Conservation (phyloP, 2,888 invertebrate genomes). For the Meandrusa payeni region DNA sequence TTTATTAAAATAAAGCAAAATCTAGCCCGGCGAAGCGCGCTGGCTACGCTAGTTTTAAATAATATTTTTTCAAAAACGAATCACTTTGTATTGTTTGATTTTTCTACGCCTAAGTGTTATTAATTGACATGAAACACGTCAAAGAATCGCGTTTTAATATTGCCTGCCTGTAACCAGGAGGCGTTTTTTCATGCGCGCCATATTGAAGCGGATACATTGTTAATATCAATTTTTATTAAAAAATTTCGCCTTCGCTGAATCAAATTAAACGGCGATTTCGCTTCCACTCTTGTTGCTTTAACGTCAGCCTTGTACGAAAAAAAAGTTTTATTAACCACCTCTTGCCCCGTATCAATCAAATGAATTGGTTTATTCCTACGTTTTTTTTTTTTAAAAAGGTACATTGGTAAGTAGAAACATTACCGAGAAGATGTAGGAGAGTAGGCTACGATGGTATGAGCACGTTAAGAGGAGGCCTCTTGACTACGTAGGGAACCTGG, state of each 20-base stretch:
- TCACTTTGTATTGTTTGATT: too few relatives aligned
- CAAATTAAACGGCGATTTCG: conserved; percentile 48
- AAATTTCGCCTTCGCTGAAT: conserved; percentile 34
- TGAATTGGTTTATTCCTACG: conserved; percentile 55
- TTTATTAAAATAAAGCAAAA: too few relatives aligned
- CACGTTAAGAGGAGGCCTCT: too few relatives aligned
- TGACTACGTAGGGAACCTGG: too few relatives aligned
- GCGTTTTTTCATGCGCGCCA: conserved; percentile 23
- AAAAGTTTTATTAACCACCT: conserved; percentile 49
- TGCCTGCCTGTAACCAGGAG: conserved; percentile 16
- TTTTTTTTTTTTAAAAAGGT: too few relatives aligned
- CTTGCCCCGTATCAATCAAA: conserved; percentile 53
- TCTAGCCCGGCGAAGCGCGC: too few relatives aligned
- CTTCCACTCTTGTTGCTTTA: conserved; percentile 43
- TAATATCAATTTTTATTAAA: conserved; percentile 47
- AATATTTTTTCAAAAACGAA: too few relatives aligned
- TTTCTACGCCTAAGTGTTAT: too few relatives aligned
- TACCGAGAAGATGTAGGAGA: too few relatives aligned
- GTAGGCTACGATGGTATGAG: too few relatives aligned
- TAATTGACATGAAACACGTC: neutral
- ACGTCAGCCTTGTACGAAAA: conserved; percentile 38
- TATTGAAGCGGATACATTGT: conserved; percentile 26
- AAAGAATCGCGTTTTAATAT: conserved; percentile 19
- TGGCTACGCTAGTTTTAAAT: too few relatives aligned
- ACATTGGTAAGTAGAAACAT: too few relatives aligned